Base-by-base conservation (phyloP, 1,140 invertebrate genomes). In the Drosophila tropicalis region DNA sequence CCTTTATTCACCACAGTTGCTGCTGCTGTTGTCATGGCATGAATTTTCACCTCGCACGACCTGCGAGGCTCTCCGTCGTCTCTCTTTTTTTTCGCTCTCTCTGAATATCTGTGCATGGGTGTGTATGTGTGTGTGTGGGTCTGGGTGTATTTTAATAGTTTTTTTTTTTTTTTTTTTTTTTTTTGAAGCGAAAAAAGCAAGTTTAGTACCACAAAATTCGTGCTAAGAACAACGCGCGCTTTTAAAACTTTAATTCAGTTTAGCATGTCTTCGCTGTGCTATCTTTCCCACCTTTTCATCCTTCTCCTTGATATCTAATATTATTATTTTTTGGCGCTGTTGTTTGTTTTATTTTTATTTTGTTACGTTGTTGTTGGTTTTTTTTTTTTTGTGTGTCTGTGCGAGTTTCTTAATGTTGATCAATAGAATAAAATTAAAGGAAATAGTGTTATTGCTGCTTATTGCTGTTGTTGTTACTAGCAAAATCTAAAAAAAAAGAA, bases 201-300 rank as follows among this genome's bases (percentile, higher is more conserved):
- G 57, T 58, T 76, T 68, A 86, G 82, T 86, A 86, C 71, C 71
- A 72, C 75, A 66, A 85, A 85, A 85, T 85, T 79, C 69, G 76
- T 87, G 79, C 74, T 76, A 74, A 85, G 81, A 85, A 62, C 60
- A 62, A 62, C 60, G 76, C 76, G 70, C 67, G 75, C 58, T 72
- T 60, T 17, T 55, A 44, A 68, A 73, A 75, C 72, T 78, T 75
- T 55, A 71, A 57, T 61, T 74, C 58, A 67, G 39, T 25, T 70
- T 67, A 64, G 19, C 17, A 22, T 51, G 44, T 51, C 10, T 51
- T 51, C 7, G 44, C 17, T 51, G 44, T 51, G 17, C 17, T 22
- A 22, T 19, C 44, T 51, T 67, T 25, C 54, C 7, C 17, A 47
- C 44, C 15, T 19, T 19, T 4, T 9, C n/a, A 5, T 47, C 17